Base-by-base conservation (phyloP, 2,888 invertebrate species). In the Taphrorychus bicolor region DNA sequence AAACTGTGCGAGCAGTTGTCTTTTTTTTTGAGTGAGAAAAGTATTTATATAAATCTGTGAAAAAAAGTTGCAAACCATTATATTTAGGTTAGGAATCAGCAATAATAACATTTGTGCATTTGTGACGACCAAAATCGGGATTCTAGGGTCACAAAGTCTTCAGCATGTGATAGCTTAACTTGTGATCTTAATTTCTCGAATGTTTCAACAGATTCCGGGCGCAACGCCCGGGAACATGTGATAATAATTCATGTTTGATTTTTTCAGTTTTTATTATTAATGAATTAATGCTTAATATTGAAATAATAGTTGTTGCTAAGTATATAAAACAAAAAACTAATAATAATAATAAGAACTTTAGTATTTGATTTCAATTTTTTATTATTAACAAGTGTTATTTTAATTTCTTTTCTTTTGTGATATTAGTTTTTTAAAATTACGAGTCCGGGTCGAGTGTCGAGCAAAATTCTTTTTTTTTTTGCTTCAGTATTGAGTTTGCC, bases 371-470 rank as follows among this genome's bases (percentile, higher is more conserved):
- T 61, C 45, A 14, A 24, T 59, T 60, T 57, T 57, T 45, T 45
- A 45, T 45, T 45, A 59, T 62, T 60, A 41, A 64, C 49, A 52
- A 58, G 23, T 48, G 54, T 45, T 45, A n/a, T 17, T 45, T 45
- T 45, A 45, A 16, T 63, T 63, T 45, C 63, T 57, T 61, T 61
- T 41, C 32, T 71, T 73, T 73, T 74, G 74, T 74, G 74, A 74
- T 74, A 74, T 74, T 74, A 74, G 74, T 73, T 72, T 21, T 71
- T 68, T 74, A 73, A 59, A 32, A 14, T 45, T 17, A 3, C 40
- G 45, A 49, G 45, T 45, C 45, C 45, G 17, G 32, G 45, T 4
- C 45, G 45, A 14, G 45, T 11, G 14, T 45, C 14, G 32, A 45
- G 45, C 45, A 45, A 45, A 45, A 14, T 32, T 32, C 9, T 32